phyloP scores from a whole-genome alignment of 1,140 invertebrate genomes.

The Drosophila yakuba region DNA sequence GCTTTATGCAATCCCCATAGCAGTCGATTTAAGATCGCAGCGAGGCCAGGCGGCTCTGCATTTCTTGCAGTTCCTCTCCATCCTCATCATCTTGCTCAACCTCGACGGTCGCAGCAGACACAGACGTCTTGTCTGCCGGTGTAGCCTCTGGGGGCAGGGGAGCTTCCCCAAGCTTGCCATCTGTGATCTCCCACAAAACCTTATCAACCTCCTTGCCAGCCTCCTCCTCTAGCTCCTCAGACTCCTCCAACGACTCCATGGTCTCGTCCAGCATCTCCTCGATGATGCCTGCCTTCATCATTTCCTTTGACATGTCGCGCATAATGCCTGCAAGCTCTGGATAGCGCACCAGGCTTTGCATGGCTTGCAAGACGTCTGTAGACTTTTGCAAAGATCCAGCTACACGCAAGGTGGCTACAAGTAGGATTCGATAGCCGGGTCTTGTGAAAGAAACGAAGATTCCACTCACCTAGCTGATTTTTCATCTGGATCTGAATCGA shows the following conservation, averaged over 20 bases:
- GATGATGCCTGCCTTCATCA: slow-evolving; percentile 99
- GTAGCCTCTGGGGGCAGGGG: slow-evolving; percentile 90
- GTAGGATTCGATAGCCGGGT: background rate
- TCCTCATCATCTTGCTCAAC: slow-evolving; percentile 84
- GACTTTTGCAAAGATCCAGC: slow-evolving; percentile 96
- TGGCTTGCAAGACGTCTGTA: slow-evolving; percentile 97
- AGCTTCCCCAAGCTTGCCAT: slow-evolving; percentile 96
- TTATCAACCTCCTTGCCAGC: slow-evolving; percentile 97
- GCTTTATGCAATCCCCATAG: slow-evolving; percentile 36
- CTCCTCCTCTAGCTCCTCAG: slow-evolving; percentile 96
- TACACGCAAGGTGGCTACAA: slow-evolving; percentile 92
- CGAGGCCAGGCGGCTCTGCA: slow-evolving; percentile 84
- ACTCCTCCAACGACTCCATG: slow-evolving; percentile 95
- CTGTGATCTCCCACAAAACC: slow-evolving; percentile 98
- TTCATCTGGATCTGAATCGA: slow-evolving; percentile 99
- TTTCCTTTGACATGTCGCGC: slow-evolving; percentile 99
- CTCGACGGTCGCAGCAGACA: slow-evolving; percentile 31
- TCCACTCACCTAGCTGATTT: slow-evolving; percentile 93
- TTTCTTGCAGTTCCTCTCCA: slow-evolving; percentile 86
- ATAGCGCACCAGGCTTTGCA: slow-evolving; percentile 95
- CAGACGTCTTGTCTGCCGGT: slow-evolving; percentile 86
- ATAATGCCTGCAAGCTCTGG: slow-evolving; percentile 98
- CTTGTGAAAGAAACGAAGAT: background rate
- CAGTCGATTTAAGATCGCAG: slow-evolving; percentile 68
- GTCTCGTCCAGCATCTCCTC: slow-evolving; percentile 99